These are phyloP conservation scores for Linurgus olivaceus DNA, from an alignment of 2,797 vertebrate genomes.

Conservation along the genomic window DNA sequence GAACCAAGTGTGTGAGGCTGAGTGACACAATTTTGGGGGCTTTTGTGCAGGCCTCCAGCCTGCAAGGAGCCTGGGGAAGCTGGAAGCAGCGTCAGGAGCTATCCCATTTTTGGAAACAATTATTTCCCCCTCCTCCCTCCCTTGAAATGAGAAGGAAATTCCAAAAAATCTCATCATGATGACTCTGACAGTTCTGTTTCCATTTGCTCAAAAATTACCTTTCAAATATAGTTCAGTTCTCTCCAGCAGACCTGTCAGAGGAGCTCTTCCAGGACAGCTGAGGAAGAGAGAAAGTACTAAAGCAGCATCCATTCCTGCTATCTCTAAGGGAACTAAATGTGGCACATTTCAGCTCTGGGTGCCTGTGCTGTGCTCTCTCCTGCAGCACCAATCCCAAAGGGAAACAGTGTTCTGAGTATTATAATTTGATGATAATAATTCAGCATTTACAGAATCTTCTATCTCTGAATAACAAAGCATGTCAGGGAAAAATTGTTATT, in stretches of 20 bases:
- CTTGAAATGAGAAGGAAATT: background rate
- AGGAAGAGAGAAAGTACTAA: background rate
- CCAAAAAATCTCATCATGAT: background rate
- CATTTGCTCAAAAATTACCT: slow-evolving; percentile 39
- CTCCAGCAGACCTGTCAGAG: slow-evolving; percentile 22
- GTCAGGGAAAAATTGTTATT: slow-evolving; percentile 32
- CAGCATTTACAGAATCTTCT: slow-evolving; percentile 62
- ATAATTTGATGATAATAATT: slow-evolving; percentile 67
- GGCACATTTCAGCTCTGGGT: background rate
- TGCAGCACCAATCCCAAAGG: slow-evolving; percentile 50
- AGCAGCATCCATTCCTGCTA: background rate
- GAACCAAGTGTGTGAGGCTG: background rate
- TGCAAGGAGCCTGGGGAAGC: background rate
- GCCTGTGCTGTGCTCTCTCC: slow-evolving; percentile 5
- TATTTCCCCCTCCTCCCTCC: background rate
- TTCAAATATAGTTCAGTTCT: slow-evolving; percentile 12
- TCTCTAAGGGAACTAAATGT: background rate
- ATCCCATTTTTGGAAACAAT: background rate
- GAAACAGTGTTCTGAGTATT: slow-evolving; percentile 55
- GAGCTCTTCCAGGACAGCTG: slow-evolving; percentile 18
- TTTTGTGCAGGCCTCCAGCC: background rate
- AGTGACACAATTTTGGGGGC: fast-evolving
- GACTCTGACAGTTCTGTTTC: slow-evolving; percentile 29
- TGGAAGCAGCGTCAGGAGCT: fast-evolving
- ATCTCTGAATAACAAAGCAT: slow-evolving; percentile 48